A percentile compares a stretch with the other conserved stretches of the same genome.
Conservation (phyloP, 2,888 invertebrate genomes). For the Strigamia maritima region DNA sequence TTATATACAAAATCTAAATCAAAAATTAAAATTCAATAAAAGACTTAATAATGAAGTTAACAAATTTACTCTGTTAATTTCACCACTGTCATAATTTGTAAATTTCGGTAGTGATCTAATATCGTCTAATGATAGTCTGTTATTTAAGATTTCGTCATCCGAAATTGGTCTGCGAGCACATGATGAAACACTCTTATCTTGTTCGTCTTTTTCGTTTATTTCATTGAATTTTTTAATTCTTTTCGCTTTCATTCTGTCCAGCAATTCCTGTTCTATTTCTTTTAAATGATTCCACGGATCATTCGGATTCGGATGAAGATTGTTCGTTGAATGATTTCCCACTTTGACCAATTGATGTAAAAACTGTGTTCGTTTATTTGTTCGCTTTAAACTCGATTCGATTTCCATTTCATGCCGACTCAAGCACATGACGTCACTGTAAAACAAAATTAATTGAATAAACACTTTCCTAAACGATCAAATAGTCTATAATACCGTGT, state of each 20-base stretch:
- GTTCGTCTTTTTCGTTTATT: neutral
- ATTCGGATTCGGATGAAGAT: slow-evolving; percentile 29
- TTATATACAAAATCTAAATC: slow-evolving; percentile 38
- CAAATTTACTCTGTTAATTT: slow-evolving; percentile 34
- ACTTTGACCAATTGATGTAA: slow-evolving; percentile 33
- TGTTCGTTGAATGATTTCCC: neutral
- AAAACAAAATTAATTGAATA: neutral
- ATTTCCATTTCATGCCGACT: slow-evolving; percentile 41
- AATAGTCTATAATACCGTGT: neutral
- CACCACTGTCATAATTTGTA: slow-evolving; percentile 36
- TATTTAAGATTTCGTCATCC: slow-evolving; percentile 35
- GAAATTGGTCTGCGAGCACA: slow-evolving; percentile 8
- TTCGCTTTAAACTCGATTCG: slow-evolving; percentile 39
- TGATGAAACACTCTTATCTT: neutral
- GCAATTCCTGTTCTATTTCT: slow-evolving; percentile 34
- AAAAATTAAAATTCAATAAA: neutral
- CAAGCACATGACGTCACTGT: slow-evolving; percentile 36
- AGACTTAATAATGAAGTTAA: too few relatives aligned
- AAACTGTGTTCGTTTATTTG: slow-evolving; percentile 22
- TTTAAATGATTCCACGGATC: slow-evolving; percentile 39
- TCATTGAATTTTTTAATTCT: neutral
- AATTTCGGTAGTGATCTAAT: slow-evolving; percentile 38
- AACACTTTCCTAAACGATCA: neutral
- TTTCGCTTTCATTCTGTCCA: slow-evolving; percentile 25
- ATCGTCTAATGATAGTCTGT: slow-evolving; percentile 26